Conservation (phyloP, 1,140 invertebrate genomes). For the Condylostylus longicornis region DNA sequence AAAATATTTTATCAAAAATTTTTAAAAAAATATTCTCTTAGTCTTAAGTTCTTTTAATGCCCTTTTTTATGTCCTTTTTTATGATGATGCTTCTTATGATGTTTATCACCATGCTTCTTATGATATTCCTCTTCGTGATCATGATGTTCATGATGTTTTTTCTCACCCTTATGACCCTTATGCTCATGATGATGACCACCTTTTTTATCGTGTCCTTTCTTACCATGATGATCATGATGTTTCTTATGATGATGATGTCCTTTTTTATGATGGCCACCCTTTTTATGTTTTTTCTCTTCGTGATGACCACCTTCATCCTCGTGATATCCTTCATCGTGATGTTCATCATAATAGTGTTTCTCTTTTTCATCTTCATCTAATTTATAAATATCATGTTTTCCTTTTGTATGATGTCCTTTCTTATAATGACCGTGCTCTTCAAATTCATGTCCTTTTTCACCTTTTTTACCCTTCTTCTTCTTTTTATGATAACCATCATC, state of each 20-base stretch:
- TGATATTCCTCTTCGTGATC: slow-evolving; percentile 46
- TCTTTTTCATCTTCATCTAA: slow-evolving; percentile 65
- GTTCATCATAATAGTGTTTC: slow-evolving; percentile 70
- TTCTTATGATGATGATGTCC: slow-evolving; percentile 51
- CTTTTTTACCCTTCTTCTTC: slow-evolving; percentile 56
- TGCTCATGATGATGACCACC: slow-evolving; percentile 46
- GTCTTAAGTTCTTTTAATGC: too few species aligned
- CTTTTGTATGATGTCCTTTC: slow-evolving; percentile 63
- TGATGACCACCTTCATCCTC: slow-evolving; percentile 51
- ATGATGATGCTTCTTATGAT: slow-evolving; percentile 49
- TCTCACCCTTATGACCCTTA: slow-evolving; percentile 50
- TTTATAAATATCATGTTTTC: slow-evolving; percentile 63
- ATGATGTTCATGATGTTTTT: slow-evolving; percentile 49
- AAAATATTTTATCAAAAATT: too few species aligned
- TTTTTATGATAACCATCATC: slow-evolving; percentile 57
- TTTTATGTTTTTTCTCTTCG: slow-evolving; percentile 50
- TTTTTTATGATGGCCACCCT: slow-evolving; percentile 54
- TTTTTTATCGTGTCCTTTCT: slow-evolving; percentile 57
- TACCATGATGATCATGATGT: slow-evolving; percentile 53
- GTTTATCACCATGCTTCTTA: slow-evolving; percentile 49
- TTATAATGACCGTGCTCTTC: slow-evolving; percentile 49
- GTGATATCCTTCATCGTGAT: slow-evolving; percentile 58
- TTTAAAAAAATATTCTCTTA: too few species aligned
- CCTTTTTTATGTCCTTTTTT: too few species aligned
- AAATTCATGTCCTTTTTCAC: slow-evolving; percentile 48